Conservation (phyloP, 2,113 vertebrate genomes). For the Microcebus lehilahytsara region DNA sequence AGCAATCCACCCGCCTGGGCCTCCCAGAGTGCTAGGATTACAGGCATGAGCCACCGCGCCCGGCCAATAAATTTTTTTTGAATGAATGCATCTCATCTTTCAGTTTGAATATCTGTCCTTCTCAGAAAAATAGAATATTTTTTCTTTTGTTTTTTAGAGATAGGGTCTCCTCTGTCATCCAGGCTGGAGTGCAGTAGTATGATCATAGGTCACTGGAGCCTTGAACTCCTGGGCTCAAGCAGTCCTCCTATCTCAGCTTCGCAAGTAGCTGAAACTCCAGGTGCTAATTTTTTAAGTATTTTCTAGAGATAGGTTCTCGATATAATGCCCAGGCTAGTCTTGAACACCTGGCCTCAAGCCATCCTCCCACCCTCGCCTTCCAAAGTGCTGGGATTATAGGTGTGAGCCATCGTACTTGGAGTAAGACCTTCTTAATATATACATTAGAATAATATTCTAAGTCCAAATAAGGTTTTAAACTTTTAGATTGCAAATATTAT, state of each 20-base stretch:
- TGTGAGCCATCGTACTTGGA: neutral
- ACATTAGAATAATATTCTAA: neutral
- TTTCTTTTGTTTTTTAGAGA: neutral
- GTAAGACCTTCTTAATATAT: neutral
- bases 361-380: neutral
- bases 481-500: neutral
- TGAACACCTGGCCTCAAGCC: neutral
- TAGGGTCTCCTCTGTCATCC: neutral
- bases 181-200: neutral
- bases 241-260: neutral
- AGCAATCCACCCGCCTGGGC: too few relatives aligned
- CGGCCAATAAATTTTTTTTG: neutral
- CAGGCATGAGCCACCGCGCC: too few relatives aligned
- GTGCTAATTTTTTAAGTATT: neutral
- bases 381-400: neutral
- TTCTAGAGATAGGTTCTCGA: neutral
- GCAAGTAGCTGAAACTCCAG: neutral
- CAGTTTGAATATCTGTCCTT: neutral
- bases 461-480: conserved; percentile 12
- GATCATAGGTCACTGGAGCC: neutral
- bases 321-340: neutral
- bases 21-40: too few relatives aligned
- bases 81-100: neutral
- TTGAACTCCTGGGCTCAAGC: neutral
- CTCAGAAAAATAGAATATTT: neutral